Percentiles rank a stretch among this genome's conserved stretches.
phyloP scores from a whole-genome alignment of 2,113 vertebrate species.

The Corydoras sp. region DNA sequence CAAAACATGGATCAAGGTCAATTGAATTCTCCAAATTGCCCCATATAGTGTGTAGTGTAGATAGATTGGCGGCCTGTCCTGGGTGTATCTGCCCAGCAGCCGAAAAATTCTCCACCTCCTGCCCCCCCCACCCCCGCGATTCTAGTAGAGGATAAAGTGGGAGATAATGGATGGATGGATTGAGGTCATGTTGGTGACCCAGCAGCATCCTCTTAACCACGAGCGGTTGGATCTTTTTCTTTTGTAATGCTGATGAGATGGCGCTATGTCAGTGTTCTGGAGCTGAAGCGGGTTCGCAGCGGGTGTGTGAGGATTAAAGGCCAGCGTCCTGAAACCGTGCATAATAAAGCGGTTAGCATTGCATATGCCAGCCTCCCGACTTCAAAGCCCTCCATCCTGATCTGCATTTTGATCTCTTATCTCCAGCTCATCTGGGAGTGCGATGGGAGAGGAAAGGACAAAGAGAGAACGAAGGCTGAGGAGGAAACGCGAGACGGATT shows the following conservation, averaged over 20 bases:
- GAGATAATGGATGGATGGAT: too few species aligned
- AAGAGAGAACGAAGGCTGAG: background rate
- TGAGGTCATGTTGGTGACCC: background rate
- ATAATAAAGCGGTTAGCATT: conserved; percentile 24
- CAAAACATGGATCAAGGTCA: too few species aligned
- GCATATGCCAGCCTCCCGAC: conserved; percentile 22
- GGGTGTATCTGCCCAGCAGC: too few species aligned
- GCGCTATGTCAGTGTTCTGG: background rate
- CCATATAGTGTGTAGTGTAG: too few species aligned
- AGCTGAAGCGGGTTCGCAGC: conserved; percentile 23
- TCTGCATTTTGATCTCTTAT: conserved; percentile 18
- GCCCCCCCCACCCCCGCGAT: too few species aligned
- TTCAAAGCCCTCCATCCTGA: conserved; percentile 20
- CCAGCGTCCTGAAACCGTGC: conserved; percentile 9
- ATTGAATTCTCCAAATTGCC: too few species aligned
- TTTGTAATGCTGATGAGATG: conserved; percentile 30
- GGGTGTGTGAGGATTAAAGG: conserved; percentile 37
- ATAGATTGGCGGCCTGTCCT: too few species aligned
- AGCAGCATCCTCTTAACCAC: background rate
- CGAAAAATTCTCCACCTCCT: too few species aligned
- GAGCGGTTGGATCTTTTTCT: conserved; percentile 5
- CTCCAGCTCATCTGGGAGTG: conserved; percentile 12
- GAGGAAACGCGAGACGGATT: background rate
- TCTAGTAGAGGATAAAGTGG: too few species aligned
- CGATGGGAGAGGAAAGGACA: background rate